These are phyloP conservation scores for Aricia agestis DNA, from an alignment of 1,140 invertebrate genomes.

Conservation along the genomic window DNA sequence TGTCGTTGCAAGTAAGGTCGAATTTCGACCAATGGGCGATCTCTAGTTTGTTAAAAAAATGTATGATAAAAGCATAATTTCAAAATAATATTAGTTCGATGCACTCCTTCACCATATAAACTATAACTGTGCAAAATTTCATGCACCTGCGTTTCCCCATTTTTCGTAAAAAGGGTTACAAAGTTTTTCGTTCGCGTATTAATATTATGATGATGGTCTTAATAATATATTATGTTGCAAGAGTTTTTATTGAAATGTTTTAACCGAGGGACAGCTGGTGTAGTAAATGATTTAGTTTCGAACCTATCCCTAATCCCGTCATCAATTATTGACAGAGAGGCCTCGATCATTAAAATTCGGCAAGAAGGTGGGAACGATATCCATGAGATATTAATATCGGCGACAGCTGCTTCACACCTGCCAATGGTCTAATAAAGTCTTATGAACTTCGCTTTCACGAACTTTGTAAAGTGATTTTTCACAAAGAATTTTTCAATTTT, in stretches of 20 bases:
- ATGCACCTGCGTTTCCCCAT: too few species aligned
- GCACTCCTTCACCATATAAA: too few species aligned
- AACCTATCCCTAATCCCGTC: conserved; percentile 1
- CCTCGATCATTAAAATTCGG: conserved; percentile 44
- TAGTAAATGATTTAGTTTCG: background rate
- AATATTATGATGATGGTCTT: too few species aligned
- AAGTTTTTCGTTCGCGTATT: too few species aligned
- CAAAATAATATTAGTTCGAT: too few species aligned
- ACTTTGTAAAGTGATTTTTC: conserved; percentile 41
- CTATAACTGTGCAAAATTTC: too few species aligned
- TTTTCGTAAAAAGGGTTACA: too few species aligned
- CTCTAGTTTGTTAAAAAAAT: too few species aligned
- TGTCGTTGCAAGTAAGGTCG: too few species aligned
- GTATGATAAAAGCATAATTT: too few species aligned
- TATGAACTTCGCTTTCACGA: conserved; percentile 62
- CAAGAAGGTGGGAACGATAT: conserved; percentile 42
- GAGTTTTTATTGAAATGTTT: background rate
- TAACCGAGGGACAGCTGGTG: background rate
- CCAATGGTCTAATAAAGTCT: conserved; percentile 60
- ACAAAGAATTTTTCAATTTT: conserved; percentile 12
- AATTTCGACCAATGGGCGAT: too few species aligned
- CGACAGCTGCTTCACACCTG: conserved; percentile 58
- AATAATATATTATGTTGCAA: too few species aligned
- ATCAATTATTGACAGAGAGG: conserved; percentile 12
- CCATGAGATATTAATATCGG: conserved; percentile 65